Percentiles rank a stretch among this genome's conserved stretches.
phyloP scores from a whole-genome alignment of 64 coral and sea anemone genomes.

The Anthopleura sola region DNA sequence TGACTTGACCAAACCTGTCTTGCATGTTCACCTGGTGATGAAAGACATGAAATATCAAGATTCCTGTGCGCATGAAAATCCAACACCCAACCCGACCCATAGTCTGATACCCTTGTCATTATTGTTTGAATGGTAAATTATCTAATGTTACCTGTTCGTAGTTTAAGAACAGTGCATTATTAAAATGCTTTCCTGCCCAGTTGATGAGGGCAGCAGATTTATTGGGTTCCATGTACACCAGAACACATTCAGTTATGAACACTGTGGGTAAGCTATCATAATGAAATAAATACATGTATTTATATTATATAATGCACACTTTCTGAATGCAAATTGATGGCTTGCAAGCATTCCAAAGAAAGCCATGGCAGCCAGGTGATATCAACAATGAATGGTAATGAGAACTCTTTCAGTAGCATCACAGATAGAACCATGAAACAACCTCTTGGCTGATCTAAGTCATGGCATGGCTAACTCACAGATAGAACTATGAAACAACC shows the following conservation, averaged over 20 bases:
- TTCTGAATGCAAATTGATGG: no score
- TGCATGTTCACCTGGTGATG: constrained; percentile 83
- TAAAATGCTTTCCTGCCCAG: constrained; percentile 89
- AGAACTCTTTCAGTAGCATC: no score
- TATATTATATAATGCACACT: not conserved
- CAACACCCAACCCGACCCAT: not conserved
- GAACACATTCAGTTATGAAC: constrained; percentile 88
- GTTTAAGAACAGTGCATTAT: constrained; percentile 89
- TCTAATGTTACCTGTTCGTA: constrained; percentile 74
- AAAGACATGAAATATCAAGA: not conserved
- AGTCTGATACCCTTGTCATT: not conserved
- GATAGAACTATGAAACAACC: no score
- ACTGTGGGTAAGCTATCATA: constrained; percentile 75
- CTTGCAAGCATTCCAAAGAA: no score
- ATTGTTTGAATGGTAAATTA: no score
- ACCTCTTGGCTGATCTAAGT: no score
- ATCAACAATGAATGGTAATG: no score
- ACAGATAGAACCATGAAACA: no score
- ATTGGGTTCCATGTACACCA: constrained; percentile 88
- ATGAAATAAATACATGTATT: no score
- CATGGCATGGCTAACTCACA: no score
- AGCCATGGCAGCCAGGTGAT: no score
- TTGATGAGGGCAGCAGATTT: constrained; percentile 71
- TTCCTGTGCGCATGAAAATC: not conserved
- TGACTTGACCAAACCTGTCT: constrained; percentile 96